Evolutionary conservation across 1,140 invertebrate species (phyloP).

Genomic region (Muscidifurax raptorellus): DNA sequence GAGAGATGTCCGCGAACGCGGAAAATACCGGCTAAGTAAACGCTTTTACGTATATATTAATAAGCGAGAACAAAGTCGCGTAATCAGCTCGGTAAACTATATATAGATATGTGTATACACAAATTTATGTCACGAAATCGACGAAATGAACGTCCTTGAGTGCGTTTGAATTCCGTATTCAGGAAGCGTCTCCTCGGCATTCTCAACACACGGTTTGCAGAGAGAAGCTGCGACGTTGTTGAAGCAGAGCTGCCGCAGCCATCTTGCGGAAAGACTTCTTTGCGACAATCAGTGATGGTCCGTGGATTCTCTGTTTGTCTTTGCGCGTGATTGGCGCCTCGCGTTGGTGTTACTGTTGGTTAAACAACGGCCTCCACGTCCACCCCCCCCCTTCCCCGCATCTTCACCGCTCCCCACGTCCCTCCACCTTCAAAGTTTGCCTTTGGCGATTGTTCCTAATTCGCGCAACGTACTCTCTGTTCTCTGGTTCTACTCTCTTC

Average conservation of each 20-base stretch:
- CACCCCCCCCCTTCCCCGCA: too few species aligned
- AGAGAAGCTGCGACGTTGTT: too few species aligned
- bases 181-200: constrained; percentile 54
- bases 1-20: too few species aligned
- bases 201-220: constrained; percentile 52
- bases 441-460: constrained; percentile 50
- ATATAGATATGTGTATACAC: not conserved
- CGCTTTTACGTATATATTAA: too few species aligned
- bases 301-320: constrained; percentile 68
- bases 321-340: constrained; percentile 72
- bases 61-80: too few species aligned
- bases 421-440: constrained; percentile 9
- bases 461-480: not conserved
- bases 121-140: not conserved
- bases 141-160: not conserved
- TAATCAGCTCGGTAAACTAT: not conserved
- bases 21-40: too few species aligned
- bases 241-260: constrained; percentile 41
- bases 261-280: constrained; percentile 45
- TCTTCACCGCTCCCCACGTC: not conserved
- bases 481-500: not conserved
- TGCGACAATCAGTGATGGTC: constrained; percentile 69
- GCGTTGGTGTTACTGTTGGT: constrained; percentile 47
- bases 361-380: constrained; percentile 24
- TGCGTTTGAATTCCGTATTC: constrained; percentile 62